These are phyloP conservation scores for Alloplasta piceator DNA, from an alignment of 2,888 invertebrate species.

Conservation along the genomic window DNA sequence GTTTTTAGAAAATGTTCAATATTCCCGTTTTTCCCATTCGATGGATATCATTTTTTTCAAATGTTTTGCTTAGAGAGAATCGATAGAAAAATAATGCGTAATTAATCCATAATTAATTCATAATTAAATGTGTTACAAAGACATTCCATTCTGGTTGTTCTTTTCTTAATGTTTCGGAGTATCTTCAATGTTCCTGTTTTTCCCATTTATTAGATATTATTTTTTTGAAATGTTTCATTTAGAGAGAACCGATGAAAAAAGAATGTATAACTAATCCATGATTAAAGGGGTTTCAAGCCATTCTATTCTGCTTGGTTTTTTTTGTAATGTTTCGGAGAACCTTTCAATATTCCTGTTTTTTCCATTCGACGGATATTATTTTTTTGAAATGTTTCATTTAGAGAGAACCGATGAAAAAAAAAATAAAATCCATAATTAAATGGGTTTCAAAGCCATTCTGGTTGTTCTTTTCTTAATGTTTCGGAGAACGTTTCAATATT, in stretches of 20 bases:
- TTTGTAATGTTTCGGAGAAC: background rate
- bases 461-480: background rate
- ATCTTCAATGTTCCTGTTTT: background rate
- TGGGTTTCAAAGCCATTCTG: no score
- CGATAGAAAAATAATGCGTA: no score
- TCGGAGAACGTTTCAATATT: background rate
- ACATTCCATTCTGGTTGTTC: background rate
- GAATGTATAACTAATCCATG: no score
- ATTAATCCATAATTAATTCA: no score
- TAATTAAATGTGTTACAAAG: no score
- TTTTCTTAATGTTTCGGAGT: background rate
- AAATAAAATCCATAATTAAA: no score
- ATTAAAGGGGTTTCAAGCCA: no score
- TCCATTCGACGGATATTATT: background rate
- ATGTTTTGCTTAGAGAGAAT: background rate
- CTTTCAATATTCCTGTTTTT: background rate
- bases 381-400: background rate
- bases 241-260: no score
- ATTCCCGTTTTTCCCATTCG: constrained; percentile 1
- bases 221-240: background rate
- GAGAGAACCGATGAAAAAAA: no score
- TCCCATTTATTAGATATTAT: background rate
- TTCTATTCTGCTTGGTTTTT: background rate
- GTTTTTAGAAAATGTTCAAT: background rate
- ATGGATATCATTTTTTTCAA: background rate